A percentile compares a stretch with the other conserved stretches of the same genome.
phyloP scores from a whole-genome alignment of 2,888 invertebrate species.

The Pseudococcus viburni region DNA sequence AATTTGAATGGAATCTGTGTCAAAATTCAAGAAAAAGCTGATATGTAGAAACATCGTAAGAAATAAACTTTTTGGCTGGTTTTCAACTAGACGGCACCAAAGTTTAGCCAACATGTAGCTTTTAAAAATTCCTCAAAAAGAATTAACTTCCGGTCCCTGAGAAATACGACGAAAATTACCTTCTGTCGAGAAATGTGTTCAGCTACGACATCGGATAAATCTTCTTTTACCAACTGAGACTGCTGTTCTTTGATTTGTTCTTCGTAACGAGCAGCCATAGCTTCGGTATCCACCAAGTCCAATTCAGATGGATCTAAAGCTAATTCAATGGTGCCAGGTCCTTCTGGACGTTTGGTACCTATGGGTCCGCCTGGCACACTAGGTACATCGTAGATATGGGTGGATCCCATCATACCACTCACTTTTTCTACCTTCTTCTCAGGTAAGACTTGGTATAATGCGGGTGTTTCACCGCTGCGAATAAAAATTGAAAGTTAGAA shows the following conservation, averaged over 20 bases:
- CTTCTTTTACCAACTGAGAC: constrained; percentile 90
- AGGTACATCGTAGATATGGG: constrained; percentile 96
- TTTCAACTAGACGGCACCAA: too few relatives aligned
- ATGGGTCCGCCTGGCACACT: constrained; percentile 71
- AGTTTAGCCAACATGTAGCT: too few relatives aligned
- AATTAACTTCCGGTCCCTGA: too few relatives aligned
- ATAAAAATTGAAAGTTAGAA: constrained; percentile 68
- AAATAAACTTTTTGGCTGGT: too few relatives aligned
- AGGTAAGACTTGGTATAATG: constrained; percentile 94
- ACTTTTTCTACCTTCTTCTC: constrained; percentile 94
- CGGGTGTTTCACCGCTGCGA: constrained; percentile 87
- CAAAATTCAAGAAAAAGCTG: too few relatives aligned
- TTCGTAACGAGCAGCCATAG: constrained; percentile 96
- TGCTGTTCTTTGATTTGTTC: constrained; percentile 95
- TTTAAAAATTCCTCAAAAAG: too few relatives aligned
- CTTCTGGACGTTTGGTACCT: constrained; percentile 71
- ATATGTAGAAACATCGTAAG: too few relatives aligned
- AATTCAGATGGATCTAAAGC: constrained; percentile 97
- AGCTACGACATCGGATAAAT: constrained; percentile 98
- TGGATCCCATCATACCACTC: constrained; percentile 94
- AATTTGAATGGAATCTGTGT: too few relatives aligned
- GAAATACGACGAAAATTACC: constrained; percentile 73
- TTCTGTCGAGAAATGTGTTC: constrained; percentile 98
- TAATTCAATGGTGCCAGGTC: constrained; percentile 87
- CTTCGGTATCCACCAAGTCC: constrained; percentile 92